A percentile compares a stretch with the other conserved stretches of the same genome.
These are phyloP conservation scores for Pristis pectinata DNA, from an alignment of 2,797 vertebrate species.

Conservation along the genomic window DNA sequence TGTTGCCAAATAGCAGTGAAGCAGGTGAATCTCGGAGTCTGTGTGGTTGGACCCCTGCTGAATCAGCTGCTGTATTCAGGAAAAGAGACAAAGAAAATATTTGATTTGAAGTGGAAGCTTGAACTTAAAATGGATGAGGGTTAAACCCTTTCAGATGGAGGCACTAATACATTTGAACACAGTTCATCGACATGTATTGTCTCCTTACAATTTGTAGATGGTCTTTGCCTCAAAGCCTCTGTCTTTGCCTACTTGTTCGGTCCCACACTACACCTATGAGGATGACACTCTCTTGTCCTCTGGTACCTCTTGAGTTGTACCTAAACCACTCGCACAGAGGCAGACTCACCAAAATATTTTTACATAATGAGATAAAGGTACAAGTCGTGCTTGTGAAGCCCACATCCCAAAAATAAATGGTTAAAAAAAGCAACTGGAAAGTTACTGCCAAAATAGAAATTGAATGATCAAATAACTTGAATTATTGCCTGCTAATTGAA, in stretches of 20 bases:
- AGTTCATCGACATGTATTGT: background rate
- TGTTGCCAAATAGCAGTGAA: background rate
- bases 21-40: too few relatives aligned
- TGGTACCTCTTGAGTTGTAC: background rate
- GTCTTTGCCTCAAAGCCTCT: background rate
- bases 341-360: background rate
- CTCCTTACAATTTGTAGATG: background rate
- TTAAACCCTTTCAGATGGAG: background rate
- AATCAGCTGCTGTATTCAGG: background rate
- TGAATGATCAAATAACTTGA: background rate
- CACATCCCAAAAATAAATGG: background rate
- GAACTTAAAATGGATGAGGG: background rate
- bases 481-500: background rate
- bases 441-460: background rate
- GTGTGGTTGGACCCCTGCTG: background rate
- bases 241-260: background rate
- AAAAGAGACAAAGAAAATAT: background rate
- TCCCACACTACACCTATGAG: background rate
- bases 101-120: background rate
- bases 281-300: background rate
- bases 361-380: background rate
- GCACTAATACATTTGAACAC: background rate
- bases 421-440: background rate
- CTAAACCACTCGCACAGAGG: background rate
- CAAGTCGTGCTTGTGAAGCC: background rate